Conservation (phyloP, 2,113 vertebrate genomes). For the Chaenocephalus aceratus region DNA sequence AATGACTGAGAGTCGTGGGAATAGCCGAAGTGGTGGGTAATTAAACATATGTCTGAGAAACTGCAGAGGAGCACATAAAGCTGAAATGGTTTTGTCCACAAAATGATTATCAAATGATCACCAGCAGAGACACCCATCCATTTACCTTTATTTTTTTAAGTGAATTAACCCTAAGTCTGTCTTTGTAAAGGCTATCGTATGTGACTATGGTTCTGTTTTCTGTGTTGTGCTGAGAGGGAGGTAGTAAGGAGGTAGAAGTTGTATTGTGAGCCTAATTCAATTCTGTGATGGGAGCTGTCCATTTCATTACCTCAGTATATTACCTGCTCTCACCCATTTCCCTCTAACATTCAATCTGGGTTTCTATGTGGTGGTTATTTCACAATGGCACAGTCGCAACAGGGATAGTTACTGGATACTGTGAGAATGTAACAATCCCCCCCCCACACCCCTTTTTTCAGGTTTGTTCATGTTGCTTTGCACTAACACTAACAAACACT, state of each 20-base stretch:
- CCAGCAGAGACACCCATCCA: neutral
- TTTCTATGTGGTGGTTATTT: conserved; percentile 63
- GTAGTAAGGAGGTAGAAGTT: conserved; percentile 51
- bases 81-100: conserved; percentile 1
- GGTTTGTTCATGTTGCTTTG: too few relatives aligned
- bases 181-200: neutral
- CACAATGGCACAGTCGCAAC: conserved; percentile 59
- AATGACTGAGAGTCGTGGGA: neutral
- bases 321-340: conserved; percentile 57
- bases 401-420: conserved; percentile 50
- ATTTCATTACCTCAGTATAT: conserved; percentile 68
- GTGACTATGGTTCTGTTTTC: conserved; percentile 21
- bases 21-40: neutral
- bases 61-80: conserved; percentile 1
- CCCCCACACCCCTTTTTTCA: too few relatives aligned
- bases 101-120: neutral
- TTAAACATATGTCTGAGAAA: neutral
- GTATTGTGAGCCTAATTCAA: conserved; percentile 63
- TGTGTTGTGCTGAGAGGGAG: conserved; percentile 23
- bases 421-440: conserved; percentile 32
- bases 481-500: too few relatives aligned
- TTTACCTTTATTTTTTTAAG: conserved; percentile 9
- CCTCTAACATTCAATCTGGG: conserved; percentile 65
- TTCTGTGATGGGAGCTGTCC: conserved; percentile 64
- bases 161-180: conserved; percentile 20